phyloP scores from a whole-genome alignment of 1,140 invertebrate species.

The Periplaneta americana region DNA sequence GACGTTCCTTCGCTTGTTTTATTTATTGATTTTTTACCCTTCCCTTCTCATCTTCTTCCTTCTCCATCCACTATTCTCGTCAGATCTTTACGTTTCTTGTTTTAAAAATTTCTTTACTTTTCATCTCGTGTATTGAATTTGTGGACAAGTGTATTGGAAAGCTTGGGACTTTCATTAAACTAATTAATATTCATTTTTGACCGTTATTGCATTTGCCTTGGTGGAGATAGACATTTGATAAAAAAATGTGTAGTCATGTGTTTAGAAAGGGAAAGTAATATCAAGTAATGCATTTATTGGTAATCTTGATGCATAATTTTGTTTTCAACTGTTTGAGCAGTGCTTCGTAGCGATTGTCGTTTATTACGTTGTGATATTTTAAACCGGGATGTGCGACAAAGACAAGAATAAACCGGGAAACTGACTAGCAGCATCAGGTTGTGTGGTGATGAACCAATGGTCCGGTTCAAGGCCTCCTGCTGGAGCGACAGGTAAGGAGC shows the following conservation, averaged over 20 bases:
- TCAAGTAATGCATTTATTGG: background rate
- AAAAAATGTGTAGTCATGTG: background rate
- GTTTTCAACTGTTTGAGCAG: background rate
- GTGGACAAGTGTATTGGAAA: background rate
- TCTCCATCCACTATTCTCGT: background rate
- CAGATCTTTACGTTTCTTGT: background rate
- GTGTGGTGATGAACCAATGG: background rate
- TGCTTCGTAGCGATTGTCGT: background rate
- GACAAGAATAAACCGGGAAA: background rate
- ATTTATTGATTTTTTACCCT: background rate
- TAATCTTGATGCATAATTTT: background rate
- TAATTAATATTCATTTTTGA: background rate
- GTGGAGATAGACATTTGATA: no score
- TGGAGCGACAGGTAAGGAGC: background rate
- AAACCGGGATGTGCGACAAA: background rate
- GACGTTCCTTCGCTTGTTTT: background rate
- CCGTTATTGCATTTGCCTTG: background rate
- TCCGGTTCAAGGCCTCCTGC: background rate
- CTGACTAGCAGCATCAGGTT: background rate
- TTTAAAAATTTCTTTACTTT: background rate
- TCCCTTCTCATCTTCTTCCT: no score
- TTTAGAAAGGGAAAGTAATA: background rate
- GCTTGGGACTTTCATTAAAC: background rate
- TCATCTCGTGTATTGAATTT: background rate
- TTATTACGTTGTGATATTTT: background rate